These are phyloP conservation scores for Laodelphax striatellus DNA, from an alignment of 1,140 invertebrate genomes.

Conservation along the genomic window DNA sequence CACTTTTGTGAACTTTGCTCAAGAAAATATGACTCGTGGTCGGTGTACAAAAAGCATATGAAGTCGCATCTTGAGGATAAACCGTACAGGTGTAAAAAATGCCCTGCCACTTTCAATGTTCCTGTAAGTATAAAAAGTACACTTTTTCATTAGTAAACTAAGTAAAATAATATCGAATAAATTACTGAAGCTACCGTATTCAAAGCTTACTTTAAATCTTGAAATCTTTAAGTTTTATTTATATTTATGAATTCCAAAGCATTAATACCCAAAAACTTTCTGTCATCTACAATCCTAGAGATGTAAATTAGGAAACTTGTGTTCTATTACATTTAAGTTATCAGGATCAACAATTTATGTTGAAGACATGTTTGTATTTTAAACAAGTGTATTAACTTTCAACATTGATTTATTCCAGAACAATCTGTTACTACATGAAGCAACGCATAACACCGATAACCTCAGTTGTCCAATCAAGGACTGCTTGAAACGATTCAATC, in stretches of 20 bases:
- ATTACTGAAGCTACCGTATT: no score
- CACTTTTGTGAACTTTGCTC: constrained; percentile 6
- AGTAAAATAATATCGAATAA: no score
- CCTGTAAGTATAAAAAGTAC: constrained; percentile 34
- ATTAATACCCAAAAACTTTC: no score
- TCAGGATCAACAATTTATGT: no score
- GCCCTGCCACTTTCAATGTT: constrained; percentile 48
- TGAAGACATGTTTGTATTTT: neutral
- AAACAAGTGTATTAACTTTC: neutral
- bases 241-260: no score
- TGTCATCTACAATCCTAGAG: no score
- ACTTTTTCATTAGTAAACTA: constrained; percentile 1
- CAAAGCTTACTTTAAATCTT: no score
- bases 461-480: constrained; percentile 43
- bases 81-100: constrained; percentile 45
- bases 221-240: no score
- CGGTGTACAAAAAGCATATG: constrained; percentile 40
- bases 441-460: constrained; percentile 40
- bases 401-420: constrained; percentile 26
- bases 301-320: constrained; percentile 7
- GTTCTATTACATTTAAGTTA: constrained; percentile 11
- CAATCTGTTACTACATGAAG: constrained; percentile 49
- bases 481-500: constrained; percentile 48
- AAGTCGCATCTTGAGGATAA: constrained; percentile 49
- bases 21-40: constrained; percentile 38